Base-by-base conservation (phyloP, 2,888 invertebrate species). In the Danaus chrysippus region DNA sequence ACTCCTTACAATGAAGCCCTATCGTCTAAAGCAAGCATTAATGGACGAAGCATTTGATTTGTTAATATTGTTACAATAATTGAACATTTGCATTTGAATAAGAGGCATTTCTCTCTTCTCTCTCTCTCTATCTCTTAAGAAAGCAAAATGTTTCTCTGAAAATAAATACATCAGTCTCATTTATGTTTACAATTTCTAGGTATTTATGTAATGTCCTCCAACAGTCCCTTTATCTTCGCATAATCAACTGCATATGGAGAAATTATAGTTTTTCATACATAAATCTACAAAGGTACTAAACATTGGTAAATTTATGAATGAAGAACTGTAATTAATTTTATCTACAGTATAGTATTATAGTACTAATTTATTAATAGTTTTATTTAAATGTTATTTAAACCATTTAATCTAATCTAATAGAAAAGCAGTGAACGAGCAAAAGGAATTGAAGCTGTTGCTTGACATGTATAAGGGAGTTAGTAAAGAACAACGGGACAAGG, bases 381-480 rank as follows among this genome's bases (percentile, higher is more conserved):
- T 34, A 34, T 5, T 34, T 23, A 3, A 3, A 23, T 23, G 23
- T 23, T 34, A 34, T 8, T 34, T 34, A 34, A 34, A 34, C 3
- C 23, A 34, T 34, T 1, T 34, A 3, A 34, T 5, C 23, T 23
- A 23, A 23, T 34, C 23, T 6, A 34, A 34, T 34, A 97, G 96
- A 86, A 98, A 97, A 92, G 96, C 97, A 11, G 92, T 96, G 55
- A 97, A 97, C 79, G 97, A 97, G 79, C 97, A 98, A 84, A 97
- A 97, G 75, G 99, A 99, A 83, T 93, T 98, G 94, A 98, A 98
- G 81, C 87, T 99, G 0, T 85, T 99, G 11, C 90, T 98, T 67
- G 98, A 99, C 82, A 98, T 98, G 97, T 98, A 98, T 90, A 99
- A 98, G 89, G 97, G 97, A n/a, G 97, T 97, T 10, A 96, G 97